Conservation (phyloP, 1,140 invertebrate genomes). For the Euglossa dilemma region DNA sequence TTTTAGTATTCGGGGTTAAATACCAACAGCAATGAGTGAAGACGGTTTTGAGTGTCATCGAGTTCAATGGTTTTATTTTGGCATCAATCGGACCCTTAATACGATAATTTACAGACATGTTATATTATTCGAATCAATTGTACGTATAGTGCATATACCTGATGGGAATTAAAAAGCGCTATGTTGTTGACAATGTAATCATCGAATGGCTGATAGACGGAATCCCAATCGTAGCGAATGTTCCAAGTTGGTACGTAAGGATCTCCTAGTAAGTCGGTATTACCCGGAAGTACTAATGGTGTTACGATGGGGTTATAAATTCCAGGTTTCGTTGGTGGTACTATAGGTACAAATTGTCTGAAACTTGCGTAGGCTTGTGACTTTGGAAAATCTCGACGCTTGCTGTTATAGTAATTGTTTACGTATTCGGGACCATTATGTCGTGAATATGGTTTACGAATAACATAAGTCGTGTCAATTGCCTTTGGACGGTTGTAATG, state of each 20-base stretch:
- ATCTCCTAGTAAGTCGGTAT: constrained; percentile 44
- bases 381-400: constrained; percentile 58
- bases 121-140: not conserved
- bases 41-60: no score
- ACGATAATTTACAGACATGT: no score
- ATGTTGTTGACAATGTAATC: constrained; percentile 65
- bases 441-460: constrained; percentile 74
- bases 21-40: no score
- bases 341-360: constrained; percentile 51
- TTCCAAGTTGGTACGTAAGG: constrained; percentile 65
- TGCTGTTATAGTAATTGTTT: constrained; percentile 44
- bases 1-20: no score
- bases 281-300: constrained; percentile 67
- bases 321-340: constrained; percentile 44
- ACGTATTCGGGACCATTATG: constrained; percentile 30
- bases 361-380: constrained; percentile 65
- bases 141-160: constrained; percentile 53
- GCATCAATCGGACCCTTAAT: no score
- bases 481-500: constrained; percentile 73
- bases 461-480: constrained; percentile 81
- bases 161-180: constrained; percentile 70
- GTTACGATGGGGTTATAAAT: constrained; percentile 71
- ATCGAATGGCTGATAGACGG: constrained; percentile 63
- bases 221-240: constrained; percentile 69
- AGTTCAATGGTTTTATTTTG: no score